Base-by-base conservation (phyloP, 2,888 invertebrate genomes). In the Aphrophora alni region DNA sequence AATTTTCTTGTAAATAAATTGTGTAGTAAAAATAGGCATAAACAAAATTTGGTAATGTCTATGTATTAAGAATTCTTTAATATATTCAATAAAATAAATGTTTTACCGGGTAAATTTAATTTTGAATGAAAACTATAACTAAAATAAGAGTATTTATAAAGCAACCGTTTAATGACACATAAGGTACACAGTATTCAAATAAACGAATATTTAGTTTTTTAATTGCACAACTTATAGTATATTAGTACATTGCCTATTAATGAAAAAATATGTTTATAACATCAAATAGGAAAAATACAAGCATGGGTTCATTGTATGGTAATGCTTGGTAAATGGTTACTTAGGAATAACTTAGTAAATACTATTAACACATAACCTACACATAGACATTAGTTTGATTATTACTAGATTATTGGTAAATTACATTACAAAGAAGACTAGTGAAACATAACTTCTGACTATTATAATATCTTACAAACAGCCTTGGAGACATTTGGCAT, bases 361-460 rank as follows among this genome's bases (percentile, higher is more conserved):
- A 59, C 21, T 59, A 59, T 59, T 59, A 59, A 59, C 59, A 59
- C 10, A 59, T 59, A 59, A 59, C 21, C 59, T 59, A 59, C 59
- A 59, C 59, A 59, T n/a, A 59, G 2, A 21, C 21, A 59, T 59
- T 59, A 59, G 59, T 59, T 59, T 44, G 3, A 33, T 33, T 21
- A 59, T 59, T 59, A 59, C 74, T 79, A 79, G 24, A 79, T 73
- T 79, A 79, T 59, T 74, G 73, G 78, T 73, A 73, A 79, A 79
- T 74, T 79, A 79, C 78, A 79, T 27, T n/a, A n/a, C n/a, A 28
- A 72, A 78, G 38, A 59, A 79, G 78, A 79, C 78, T 79, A 79
- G 78, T 79, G 38, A 78, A 59, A 59, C 21, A 59, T 59, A 59
- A n/a, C 5, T 59, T 59, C 59, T 59, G 21, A 59, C 59, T 59